Percentiles rank a stretch among this genome's conserved stretches.
Evolutionary conservation across 2,797 vertebrate genomes (phyloP).

Genomic region (Florisuga fusca): DNA sequence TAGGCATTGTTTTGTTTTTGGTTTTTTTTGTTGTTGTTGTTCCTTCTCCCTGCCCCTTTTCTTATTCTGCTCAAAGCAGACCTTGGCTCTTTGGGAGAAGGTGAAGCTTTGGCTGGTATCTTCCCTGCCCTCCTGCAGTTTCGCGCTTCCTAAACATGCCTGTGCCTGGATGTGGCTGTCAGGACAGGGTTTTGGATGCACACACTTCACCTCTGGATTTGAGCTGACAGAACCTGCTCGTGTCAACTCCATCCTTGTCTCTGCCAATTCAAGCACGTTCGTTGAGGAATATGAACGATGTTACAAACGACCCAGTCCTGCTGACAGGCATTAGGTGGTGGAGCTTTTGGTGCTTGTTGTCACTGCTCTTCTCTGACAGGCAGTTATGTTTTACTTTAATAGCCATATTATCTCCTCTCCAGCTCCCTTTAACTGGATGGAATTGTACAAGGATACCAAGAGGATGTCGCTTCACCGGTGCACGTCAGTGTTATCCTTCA

Average conservation of each 20-base stretch:
- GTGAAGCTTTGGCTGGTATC: background rate
- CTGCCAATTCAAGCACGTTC: slow-evolving; percentile 53
- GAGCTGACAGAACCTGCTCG: slow-evolving; percentile 73
- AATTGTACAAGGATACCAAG: slow-evolving; percentile 43
- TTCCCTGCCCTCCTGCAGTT: background rate
- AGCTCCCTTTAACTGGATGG: slow-evolving; percentile 12
- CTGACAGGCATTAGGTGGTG: slow-evolving; percentile 71
- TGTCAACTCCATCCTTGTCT: slow-evolving; percentile 71
- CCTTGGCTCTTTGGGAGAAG: background rate
- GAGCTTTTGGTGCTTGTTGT: slow-evolving; percentile 52
- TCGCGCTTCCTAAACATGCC: background rate
- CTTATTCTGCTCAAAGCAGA: background rate
- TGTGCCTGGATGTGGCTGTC: slow-evolving; percentile 69
- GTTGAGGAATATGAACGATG: slow-evolving; percentile 51
- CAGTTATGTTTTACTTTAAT: slow-evolving; percentile 75
- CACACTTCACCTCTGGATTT: slow-evolving; percentile 59
- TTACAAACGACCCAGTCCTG: slow-evolving; percentile 34
- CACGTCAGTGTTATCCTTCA: background rate
- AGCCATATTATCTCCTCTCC: slow-evolving; percentile 61
- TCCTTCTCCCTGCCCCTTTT: slow-evolving; percentile 42
- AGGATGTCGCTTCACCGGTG: background rate
- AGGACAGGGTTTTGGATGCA: slow-evolving; percentile 38
- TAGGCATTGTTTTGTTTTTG: slow-evolving; percentile 69
- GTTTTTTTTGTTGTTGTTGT: background rate
- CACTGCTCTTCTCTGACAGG: slow-evolving; percentile 71